Conservation (phyloP, 2,888 invertebrate species). For the Eupithecia subumbrata region DNA sequence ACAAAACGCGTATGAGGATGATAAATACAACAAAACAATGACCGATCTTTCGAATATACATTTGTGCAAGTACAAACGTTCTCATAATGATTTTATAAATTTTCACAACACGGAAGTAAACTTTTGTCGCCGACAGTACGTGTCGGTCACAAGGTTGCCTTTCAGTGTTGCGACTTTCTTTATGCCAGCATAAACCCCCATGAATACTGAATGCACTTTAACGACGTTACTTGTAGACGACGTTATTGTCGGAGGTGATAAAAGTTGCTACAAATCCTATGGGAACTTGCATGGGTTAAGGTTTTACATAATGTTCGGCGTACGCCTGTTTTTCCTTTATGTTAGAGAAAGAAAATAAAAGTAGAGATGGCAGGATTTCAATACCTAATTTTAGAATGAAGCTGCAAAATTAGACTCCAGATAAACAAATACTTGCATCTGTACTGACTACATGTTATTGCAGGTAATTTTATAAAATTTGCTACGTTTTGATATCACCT, state of each 20-base stretch:
- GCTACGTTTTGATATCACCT: not conserved
- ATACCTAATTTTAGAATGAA: not conserved
- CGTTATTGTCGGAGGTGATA: slow-evolving; percentile 25
- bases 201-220: slow-evolving; percentile 34
- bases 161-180: slow-evolving; percentile 31
- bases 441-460: no score
- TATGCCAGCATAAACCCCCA: slow-evolving; percentile 26
- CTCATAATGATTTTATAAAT: not conserved
- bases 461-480: not conserved
- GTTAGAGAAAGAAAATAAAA: slow-evolving; percentile 7
- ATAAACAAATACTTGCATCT: not conserved
- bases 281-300: slow-evolving; percentile 19
- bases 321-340: slow-evolving; percentile 3
- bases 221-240: slow-evolving; percentile 26
- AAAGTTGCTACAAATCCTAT: slow-evolving; percentile 29
- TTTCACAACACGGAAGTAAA: slow-evolving; percentile 2
- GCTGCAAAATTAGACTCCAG: not conserved
- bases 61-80: not conserved
- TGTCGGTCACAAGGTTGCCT: slow-evolving; percentile 30
- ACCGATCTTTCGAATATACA: not conserved
- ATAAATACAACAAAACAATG: not conserved
- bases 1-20: not conserved
- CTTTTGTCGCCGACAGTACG: slow-evolving; percentile 18
- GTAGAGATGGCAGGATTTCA: not conserved
- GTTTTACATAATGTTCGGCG: slow-evolving; percentile 8